Conservation (phyloP, 2,888 invertebrate genomes). For the Eupithecia subfuscata region DNA sequence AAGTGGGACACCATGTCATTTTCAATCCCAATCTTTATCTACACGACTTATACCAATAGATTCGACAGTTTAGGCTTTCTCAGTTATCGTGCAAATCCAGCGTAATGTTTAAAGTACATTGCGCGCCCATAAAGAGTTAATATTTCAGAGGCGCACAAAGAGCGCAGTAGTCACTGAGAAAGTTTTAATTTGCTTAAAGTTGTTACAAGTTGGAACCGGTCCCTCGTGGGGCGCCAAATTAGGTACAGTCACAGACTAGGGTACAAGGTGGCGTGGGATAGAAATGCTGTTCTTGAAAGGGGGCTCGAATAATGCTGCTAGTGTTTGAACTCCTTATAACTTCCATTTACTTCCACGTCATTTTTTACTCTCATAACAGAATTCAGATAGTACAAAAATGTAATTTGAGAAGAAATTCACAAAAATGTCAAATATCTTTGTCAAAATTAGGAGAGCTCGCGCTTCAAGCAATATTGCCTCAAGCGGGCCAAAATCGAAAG, state of each 20-base stretch:
- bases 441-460: not conserved
- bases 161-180: slow-evolving; percentile 77
- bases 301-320: not conserved
- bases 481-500: not conserved
- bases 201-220: slow-evolving; percentile 81
- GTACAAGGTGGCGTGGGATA: slow-evolving; percentile 34
- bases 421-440: not conserved
- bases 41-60: not conserved
- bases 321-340: not conserved
- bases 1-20: too few relatives aligned
- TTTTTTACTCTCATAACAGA: not conserved
- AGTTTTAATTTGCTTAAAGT: slow-evolving; percentile 84
- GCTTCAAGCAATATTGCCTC: not conserved
- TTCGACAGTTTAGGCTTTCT: not conserved
- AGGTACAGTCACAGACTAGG: slow-evolving; percentile 68
- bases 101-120: slow-evolving; percentile 63
- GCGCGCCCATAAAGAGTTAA: slow-evolving; percentile 80
- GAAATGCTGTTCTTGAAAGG: not conserved
- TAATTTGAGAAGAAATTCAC: not conserved
- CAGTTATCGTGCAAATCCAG: not conserved
- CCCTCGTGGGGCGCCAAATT: slow-evolving; percentile 81
- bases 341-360: not conserved
- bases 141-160: slow-evolving; percentile 78
- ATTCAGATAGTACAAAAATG: not conserved
- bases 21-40: too few relatives aligned